A percentile compares a stretch with the other conserved stretches of the same genome.
phyloP scores from a whole-genome alignment of 2,797 vertebrate genomes.

The Micromesistius poutassou region DNA sequence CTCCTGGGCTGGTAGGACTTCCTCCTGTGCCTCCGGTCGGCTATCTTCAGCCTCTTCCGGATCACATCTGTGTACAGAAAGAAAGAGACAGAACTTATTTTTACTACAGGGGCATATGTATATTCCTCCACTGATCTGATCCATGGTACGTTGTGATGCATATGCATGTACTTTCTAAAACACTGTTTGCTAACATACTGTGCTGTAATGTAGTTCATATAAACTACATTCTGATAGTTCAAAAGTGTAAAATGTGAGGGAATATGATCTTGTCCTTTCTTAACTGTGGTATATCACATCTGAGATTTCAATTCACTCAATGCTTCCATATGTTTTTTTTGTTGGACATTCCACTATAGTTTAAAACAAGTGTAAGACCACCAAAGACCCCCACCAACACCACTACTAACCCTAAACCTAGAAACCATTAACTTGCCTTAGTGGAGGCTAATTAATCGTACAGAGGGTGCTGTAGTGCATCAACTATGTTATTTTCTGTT shows the following conservation, averaged over 20 bases:
- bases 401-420: neutral
- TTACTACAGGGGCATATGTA: neutral
- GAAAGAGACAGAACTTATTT: constrained; percentile 9
- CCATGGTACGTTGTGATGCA: neutral
- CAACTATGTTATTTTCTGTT: too few species aligned
- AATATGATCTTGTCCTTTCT: neutral
- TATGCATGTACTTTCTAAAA: too few species aligned
- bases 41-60: constrained; percentile 67
- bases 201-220: neutral
- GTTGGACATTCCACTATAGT: neutral
- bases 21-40: constrained; percentile 66
- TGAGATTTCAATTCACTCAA: neutral
- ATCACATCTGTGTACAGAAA: constrained; percentile 70
- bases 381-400: neutral
- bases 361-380: neutral
- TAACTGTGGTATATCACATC: neutral
- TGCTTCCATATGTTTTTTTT: neutral
- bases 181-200: neutral
- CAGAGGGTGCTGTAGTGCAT: neutral
- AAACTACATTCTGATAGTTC: neutral
- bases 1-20: constrained; percentile 44
- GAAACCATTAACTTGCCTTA: neutral
- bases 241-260: neutral
- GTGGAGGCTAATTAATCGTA: neutral
- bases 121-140: neutral